Evolutionary conservation across 2,888 invertebrate species (phyloP).

Genomic region (Pantelozetes paolii): DNA sequence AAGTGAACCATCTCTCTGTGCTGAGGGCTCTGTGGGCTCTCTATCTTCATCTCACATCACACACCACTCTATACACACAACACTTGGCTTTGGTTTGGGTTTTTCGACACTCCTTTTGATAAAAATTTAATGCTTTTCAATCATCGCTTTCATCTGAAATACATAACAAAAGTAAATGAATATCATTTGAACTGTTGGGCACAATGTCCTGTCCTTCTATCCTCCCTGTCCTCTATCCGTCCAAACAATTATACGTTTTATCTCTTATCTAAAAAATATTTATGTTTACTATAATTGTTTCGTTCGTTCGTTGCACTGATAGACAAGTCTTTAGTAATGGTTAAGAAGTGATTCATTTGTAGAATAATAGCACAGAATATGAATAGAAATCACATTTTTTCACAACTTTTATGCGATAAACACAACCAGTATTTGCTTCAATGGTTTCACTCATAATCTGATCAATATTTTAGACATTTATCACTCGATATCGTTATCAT

Average conservation of each 20-base stretch:
- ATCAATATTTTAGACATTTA: constrained; percentile 16
- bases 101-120: constrained; percentile 34
- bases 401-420: no score
- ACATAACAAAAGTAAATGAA: constrained; percentile 26
- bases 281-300: not conserved
- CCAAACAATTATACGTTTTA: not conserved
- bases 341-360: not conserved
- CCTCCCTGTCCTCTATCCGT: not conserved
- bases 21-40: not conserved
- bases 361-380: not conserved
- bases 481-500: not conserved
- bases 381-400: no score
- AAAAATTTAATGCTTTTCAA: constrained; percentile 29
- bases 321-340: not conserved
- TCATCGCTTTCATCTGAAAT: constrained; percentile 24
- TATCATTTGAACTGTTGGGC: constrained; percentile 1
- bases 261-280: not conserved
- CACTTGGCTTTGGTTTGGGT: not conserved
- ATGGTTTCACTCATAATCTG: constrained; percentile 18
- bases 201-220: constrained; percentile 25
- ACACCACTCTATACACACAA: not conserved
- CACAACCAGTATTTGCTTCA: constrained; percentile 9
- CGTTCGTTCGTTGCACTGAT: not conserved
- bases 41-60: constrained; percentile 22
- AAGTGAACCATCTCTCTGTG: not conserved